phyloP scores from a whole-genome alignment of 2,113 vertebrate genomes.

The Speoplatyrhinus poulsoni region DNA sequence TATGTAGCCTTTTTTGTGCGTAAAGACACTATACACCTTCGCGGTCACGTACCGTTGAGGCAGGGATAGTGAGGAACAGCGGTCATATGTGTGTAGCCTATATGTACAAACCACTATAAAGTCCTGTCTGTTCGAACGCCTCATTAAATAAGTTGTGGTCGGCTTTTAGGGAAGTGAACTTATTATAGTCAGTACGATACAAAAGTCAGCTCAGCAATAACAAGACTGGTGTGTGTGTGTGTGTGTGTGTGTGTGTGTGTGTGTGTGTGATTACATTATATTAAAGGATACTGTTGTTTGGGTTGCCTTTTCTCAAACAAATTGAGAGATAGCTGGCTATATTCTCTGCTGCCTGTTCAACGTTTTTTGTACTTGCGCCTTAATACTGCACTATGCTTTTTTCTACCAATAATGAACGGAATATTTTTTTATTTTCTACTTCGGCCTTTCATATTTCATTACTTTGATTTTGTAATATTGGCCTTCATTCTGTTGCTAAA shows the following conservation, averaged over 20 bases:
- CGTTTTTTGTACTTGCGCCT: conserved; percentile 61
- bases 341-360: conserved; percentile 64
- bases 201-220: not conserved
- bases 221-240: conserved; percentile 3
- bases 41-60: too few species aligned
- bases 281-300: conserved; percentile 30
- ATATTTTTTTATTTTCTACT: conserved; percentile 70
- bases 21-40: too few species aligned
- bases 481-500: conserved; percentile 21
- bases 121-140: too few species aligned
- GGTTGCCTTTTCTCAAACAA: conserved; percentile 59
- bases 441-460: conserved; percentile 37
- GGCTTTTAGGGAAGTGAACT: too few species aligned
- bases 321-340: conserved; percentile 80
- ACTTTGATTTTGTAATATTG: conserved; percentile 25
- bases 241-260: conserved; percentile 21
- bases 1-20: too few species aligned
- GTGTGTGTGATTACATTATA: conserved; percentile 6
- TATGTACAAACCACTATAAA: too few species aligned
- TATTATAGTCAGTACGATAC: too few species aligned
- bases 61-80: too few species aligned
- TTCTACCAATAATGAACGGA: conserved; percentile 68
- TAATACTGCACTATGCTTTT: conserved; percentile 49
- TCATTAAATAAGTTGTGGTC: too few species aligned
- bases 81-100: too few species aligned